Percentiles rank a stretch among this genome's conserved stretches.
phyloP scores from a whole-genome alignment of 2,797 vertebrate species.

The Aphelocoma californica region DNA sequence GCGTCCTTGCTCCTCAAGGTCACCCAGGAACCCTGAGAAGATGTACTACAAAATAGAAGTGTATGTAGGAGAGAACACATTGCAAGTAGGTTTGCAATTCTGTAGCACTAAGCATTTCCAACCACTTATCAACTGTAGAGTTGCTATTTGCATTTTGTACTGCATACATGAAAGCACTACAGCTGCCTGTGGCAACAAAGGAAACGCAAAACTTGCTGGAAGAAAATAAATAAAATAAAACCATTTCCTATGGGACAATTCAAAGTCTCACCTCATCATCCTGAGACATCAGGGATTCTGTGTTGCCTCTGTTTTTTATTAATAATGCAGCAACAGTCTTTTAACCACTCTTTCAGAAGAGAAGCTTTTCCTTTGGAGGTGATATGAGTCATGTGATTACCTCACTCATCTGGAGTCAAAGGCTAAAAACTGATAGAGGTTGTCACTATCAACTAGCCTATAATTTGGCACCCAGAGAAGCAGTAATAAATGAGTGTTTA shows the following conservation, averaged over 20 bases:
- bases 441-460: constrained; percentile 44
- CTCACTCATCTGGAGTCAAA: constrained; percentile 47
- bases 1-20: background rate
- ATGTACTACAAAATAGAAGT: background rate
- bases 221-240: constrained; percentile 52
- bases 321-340: constrained; percentile 49
- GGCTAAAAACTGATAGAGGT: constrained; percentile 35
- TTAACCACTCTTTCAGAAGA: constrained; percentile 37
- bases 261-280: constrained; percentile 67
- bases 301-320: constrained; percentile 44
- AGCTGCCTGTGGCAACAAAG: constrained; percentile 19
- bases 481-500: constrained; percentile 39
- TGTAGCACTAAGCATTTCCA: constrained; percentile 3
- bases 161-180: constrained; percentile 17
- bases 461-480: constrained; percentile 55
- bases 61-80: background rate
- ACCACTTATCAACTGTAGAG: background rate
- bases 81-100: background rate
- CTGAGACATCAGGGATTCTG: constrained; percentile 48
- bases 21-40: background rate
- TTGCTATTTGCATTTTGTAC: constrained; percentile 5
- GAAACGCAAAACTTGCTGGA: constrained; percentile 27
- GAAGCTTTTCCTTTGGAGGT: constrained; percentile 7
- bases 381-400: constrained; percentile 25
- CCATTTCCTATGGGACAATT: constrained; percentile 15